Evolutionary conservation across 2,797 vertebrate species (phyloP), one percentile per base, ranked within the genome.

Genomic region (Hoplostethus atlanticus): DNA sequence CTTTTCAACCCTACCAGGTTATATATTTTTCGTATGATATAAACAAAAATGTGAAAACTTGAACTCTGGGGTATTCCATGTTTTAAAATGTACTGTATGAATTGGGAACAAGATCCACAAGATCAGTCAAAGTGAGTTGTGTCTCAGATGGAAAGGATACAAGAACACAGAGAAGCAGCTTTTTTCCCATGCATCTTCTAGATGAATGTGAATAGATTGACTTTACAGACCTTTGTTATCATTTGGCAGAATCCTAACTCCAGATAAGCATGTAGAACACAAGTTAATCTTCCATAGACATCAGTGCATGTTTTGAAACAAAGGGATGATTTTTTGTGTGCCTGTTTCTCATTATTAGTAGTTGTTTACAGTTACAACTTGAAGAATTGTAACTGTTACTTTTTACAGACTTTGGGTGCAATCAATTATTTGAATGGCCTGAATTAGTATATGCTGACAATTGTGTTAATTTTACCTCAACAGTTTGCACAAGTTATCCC

Each of bases 271-370:
- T 91, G 89, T 87, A 82, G 69, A 67, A 60, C 63, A 60, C 67
- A 71, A 72, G n/a, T 55, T 79, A 77, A 73, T 51, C 82, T 58
- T 80, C 63, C 73, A 69, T 64, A 34, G 61, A 73, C 82, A 83
- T 85, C 36, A 56, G 25, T 92, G 92, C 91, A 91, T 92, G 90
- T 76, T 87, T 87, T 76, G 28, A 86, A 83, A 77, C 62, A 83
- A 77, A 73, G 66, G 56, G 73, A 66, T 46, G 51, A 70, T 60
- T 82, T 72, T 87, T 56, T 86, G 85, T 87, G 89, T 91, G 88
- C 91, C 88, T 89, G 86, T 87, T 84, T 84, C 69, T 84, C 74
- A 74, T 46, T 5, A 77, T 64, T 77, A 84, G 70, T 55, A 6
- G 68, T 91, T 87, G 80, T 82, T 83, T 77, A 75, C 63, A 80